These are phyloP conservation scores for Plebejus melissa DNA, from an alignment of 2,888 invertebrate species.

Conservation along the genomic window DNA sequence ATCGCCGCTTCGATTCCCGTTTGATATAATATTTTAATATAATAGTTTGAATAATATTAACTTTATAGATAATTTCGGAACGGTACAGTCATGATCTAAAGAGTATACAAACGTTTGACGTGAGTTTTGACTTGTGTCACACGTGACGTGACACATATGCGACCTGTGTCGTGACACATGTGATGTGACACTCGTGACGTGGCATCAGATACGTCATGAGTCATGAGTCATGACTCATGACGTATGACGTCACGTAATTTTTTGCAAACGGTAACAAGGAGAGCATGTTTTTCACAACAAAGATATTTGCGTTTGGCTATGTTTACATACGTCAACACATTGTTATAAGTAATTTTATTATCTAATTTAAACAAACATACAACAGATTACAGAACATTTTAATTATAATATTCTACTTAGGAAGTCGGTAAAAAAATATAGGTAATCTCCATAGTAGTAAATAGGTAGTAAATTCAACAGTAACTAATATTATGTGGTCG, in stretches of 20 bases:
- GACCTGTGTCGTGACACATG: too few species aligned
- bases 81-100: background rate
- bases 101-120: background rate
- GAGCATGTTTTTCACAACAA: too few species aligned
- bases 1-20: slow-evolving; percentile 16
- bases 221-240: background rate
- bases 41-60: background rate
- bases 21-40: slow-evolving; percentile 20
- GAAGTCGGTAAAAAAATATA: background rate
- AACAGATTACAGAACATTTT: too few species aligned
- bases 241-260: background rate
- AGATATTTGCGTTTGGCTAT: too few species aligned
- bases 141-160: too few species aligned
- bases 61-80: background rate
- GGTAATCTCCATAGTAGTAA: too few species aligned
- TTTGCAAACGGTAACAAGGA: background rate
- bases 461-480: too few species aligned
- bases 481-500: background rate
- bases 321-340: too few species aligned
- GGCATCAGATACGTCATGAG: background rate
- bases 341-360: too few species aligned
- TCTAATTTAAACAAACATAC: too few species aligned
- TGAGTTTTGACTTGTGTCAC: background rate
- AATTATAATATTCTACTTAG: background rate
- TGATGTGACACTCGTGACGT: background rate